Evolutionary conservation across 2,888 invertebrate species (phyloP), one percentile per base, ranked within the genome.

Genomic region (Calameuta pallipes): DNA sequence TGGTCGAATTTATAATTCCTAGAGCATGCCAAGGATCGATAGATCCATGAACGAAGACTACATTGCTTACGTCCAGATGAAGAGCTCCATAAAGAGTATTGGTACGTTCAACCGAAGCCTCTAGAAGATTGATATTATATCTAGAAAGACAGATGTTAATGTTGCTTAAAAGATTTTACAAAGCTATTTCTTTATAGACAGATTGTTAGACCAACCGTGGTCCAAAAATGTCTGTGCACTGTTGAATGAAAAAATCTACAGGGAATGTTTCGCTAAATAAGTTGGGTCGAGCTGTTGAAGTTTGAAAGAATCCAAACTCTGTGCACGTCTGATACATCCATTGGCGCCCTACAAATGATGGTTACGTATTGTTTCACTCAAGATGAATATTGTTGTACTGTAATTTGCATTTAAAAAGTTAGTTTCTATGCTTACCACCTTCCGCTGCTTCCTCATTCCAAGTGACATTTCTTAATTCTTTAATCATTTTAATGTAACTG

Each of bases 241-340:
- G 96, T 81, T 95, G 93, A 36, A 95, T 93, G 87, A 95, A 98
- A 91, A 96, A 98, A 79, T 95, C 94, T 0, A 96, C 91, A 0
- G 95, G 94, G 84, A 98, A 97, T 41, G 93, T 92, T 87, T 95
- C 93, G 0, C 97, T 96, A 89, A 98, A 98, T 73, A 90, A 94
- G 90, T 94, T 92, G 3, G 93, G 92, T 79, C 93, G 92, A 4
- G 93, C 94, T 0, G 95, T 94, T 0, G 98, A 97, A 0, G 97
- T 96, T 92, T 99, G 98, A 92, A 96, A 99, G 92, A 97, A 99
- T 36, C 98, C 98, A 90, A 98, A 99, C 91, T 99, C 99, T 0
- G 96, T 97, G 90, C 98, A 99, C 0, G 98, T 98, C 92, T 98
- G 98, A 90, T 98, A 98, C 80, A 94, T 95, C 98, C 98, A 98